Percentiles rank a stretch among this genome's conserved stretches.
Conservation (phyloP, 92 coral and sea anemone species). For the Porites evermanni region DNA sequence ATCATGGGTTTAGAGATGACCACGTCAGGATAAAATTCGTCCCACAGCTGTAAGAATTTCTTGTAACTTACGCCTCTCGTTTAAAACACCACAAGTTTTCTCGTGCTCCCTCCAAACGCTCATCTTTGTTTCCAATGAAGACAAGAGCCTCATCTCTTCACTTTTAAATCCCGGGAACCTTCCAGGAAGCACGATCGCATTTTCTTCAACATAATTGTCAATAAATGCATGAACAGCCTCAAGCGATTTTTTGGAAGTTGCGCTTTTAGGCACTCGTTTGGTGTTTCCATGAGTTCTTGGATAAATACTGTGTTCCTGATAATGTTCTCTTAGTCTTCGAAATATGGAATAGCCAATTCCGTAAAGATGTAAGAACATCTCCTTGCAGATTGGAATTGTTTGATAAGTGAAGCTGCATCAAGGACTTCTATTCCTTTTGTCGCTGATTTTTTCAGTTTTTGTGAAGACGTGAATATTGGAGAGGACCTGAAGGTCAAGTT, state of each 20-base stretch:
- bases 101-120: slow-evolving; percentile 37
- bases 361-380: slow-evolving; percentile 40
- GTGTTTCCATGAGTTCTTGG: slow-evolving; percentile 52
- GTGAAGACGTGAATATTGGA: slow-evolving; percentile 56
- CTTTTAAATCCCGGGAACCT: slow-evolving; percentile 11
- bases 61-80: slow-evolving; percentile 4
- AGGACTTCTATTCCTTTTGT: slow-evolving; percentile 51
- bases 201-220: slow-evolving; percentile 50
- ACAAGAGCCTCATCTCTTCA: no score
- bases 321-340: slow-evolving; percentile 65
- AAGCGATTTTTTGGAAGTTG: slow-evolving; percentile 26
- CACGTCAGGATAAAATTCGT: neutral
- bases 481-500: slow-evolving; percentile 58
- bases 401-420: slow-evolving; percentile 52
- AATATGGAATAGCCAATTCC: slow-evolving; percentile 61
- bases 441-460: slow-evolving; percentile 37
- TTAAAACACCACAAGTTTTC: slow-evolving; percentile 12
- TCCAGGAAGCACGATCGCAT: slow-evolving; percentile 47
- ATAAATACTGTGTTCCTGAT: slow-evolving; percentile 43
- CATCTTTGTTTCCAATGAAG: neutral
- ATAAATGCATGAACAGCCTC: slow-evolving; percentile 30
- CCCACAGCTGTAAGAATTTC: slow-evolving; percentile 12
- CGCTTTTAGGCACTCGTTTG: slow-evolving; percentile 38
- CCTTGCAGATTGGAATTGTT: slow-evolving; percentile 58
- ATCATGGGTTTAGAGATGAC: slow-evolving; percentile 38